phyloP scores from a whole-genome alignment of 2,888 invertebrate genomes.

The Glyphotaelius pellucidus region DNA sequence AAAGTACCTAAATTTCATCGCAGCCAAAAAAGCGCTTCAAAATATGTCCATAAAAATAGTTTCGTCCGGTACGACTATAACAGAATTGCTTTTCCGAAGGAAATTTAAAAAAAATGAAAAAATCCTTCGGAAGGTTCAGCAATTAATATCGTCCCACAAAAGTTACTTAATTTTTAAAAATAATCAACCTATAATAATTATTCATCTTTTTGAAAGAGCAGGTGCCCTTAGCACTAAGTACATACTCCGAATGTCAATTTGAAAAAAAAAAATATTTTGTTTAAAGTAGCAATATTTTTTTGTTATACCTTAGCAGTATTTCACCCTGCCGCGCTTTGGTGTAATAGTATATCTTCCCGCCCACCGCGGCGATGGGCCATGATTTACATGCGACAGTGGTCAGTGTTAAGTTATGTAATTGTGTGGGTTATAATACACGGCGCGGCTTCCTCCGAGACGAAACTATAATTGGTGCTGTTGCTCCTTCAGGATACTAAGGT shows the following conservation, averaged over 20 bases:
- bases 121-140: no score
- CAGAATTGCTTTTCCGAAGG: no score
- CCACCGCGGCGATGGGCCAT: background rate
- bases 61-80: no score
- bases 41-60: no score
- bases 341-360: background rate
- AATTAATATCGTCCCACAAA: no score
- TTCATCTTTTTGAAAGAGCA: no score
- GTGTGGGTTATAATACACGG: background rate
- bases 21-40: no score
- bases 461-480: background rate
- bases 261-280: background rate
- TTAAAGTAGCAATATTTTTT: background rate
- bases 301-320: background rate
- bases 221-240: no score
- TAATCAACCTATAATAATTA: no score
- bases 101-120: no score
- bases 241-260: background rate
- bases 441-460: background rate
- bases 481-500: background rate
- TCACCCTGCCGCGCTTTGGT: background rate
- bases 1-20: no score
- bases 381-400: slow-evolving; percentile 27
- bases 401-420: background rate
- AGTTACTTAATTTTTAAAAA: no score